Base-by-base conservation (phyloP, 1,140 invertebrate species). In the Brachionus calyciflorus region DNA sequence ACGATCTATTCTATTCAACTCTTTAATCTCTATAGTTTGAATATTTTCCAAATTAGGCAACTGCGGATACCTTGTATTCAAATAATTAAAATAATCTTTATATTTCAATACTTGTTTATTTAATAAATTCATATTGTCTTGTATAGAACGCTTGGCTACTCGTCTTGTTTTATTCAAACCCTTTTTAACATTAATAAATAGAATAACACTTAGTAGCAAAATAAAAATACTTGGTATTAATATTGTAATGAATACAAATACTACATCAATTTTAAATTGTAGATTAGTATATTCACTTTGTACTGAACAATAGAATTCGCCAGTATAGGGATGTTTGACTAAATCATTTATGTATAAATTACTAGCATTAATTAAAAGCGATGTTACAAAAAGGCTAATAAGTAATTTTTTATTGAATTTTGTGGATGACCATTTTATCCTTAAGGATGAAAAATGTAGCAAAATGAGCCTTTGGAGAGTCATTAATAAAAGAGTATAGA, bases 31-130 rank as follows among this genome's bases (percentile, higher is more conserved):
- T 12, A 65, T 65, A 12, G 60, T 65, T 26, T 65, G 37, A 19
- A 65, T 65, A 28, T 65, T 65, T 40, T 65, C 60, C 60, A 65
- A 44, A 65, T 65, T 65, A 1, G 60, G 60, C 37, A 65, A 19
- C 24, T 65, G 60, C 1, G 60, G 60, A 28, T 65, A 65, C 12
- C 60, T 65, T 44, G 60, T 65, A 26, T 65, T 65, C 40, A 65
- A 44, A 65, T 65, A 65, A 44, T 6, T 44, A 24, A 65, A 65
- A 44, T 65, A 65, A 65, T 65, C 30, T 44, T 65, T 65, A 14
- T 65, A 65, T 19, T 65, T 65, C 1, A 65, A 10, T 5, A 41
- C 60, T 26, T 65, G 17, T 44, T 44, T 41, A 21, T 19, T 44
- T 21, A 65, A 24, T 28, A 24, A 10, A 44, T 19, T 65, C 3